These are phyloP conservation scores for Alviniconcha strummeri DNA, from an alignment of 2,888 invertebrate species.

Conservation along the genomic window DNA sequence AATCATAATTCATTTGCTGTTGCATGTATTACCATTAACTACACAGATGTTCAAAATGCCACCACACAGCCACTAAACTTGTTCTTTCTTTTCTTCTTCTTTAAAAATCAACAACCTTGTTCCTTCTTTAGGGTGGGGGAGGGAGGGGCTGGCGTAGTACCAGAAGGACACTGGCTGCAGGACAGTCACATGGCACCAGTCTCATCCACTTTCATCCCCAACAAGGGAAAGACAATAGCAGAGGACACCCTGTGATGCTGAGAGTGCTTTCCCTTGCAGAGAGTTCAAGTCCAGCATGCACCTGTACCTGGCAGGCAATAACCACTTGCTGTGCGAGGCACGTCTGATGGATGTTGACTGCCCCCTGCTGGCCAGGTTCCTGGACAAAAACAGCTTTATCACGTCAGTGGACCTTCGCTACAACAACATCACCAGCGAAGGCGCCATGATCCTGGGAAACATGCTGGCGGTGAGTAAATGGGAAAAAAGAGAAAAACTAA, in stretches of 20 bases:
- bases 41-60: too few species aligned
- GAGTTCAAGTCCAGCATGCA: constrained; percentile 60
- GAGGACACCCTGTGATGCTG: too few species aligned
- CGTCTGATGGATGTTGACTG: constrained; percentile 65
- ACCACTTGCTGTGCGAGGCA: constrained; percentile 60
- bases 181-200: too few species aligned
- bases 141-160: too few species aligned
- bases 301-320: constrained; percentile 67
- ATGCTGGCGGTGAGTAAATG: constrained; percentile 59
- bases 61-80: too few species aligned
- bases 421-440: constrained; percentile 70
- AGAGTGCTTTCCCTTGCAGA: constrained; percentile 39
- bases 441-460: constrained; percentile 62
- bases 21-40: too few species aligned
- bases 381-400: constrained; percentile 64
- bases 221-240: too few species aligned
- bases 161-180: too few species aligned
- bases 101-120: not conserved
- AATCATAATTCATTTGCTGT: too few species aligned
- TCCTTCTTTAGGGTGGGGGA: too few species aligned
- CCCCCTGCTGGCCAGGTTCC: constrained; percentile 58
- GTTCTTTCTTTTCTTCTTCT: too few species aligned
- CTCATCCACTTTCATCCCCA: too few species aligned
- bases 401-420: constrained; percentile 69
- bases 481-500: not conserved